phyloP scores from a whole-genome alignment of 92 coral and sea anemone species.

The Actinostola sp. region DNA sequence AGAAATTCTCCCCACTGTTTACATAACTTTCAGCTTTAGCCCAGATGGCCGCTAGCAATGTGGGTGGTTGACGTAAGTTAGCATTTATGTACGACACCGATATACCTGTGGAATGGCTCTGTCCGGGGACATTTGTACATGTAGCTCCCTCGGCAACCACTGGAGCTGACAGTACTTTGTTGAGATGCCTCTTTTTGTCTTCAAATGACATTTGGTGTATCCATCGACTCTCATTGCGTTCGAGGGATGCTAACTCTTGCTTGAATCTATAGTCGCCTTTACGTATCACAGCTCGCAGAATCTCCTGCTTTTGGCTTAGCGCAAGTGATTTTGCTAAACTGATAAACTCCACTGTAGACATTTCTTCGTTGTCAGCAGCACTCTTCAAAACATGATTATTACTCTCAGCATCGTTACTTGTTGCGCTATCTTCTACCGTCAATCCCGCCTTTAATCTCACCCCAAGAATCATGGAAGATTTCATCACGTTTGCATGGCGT shows the following conservation, averaged over 20 bases:
- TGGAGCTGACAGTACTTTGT: slow-evolving; percentile 30
- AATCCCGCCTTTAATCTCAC: slow-evolving; percentile 37
- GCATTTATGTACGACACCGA: slow-evolving; percentile 20
- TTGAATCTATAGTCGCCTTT: slow-evolving; percentile 41
- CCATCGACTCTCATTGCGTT: slow-evolving; percentile 19
- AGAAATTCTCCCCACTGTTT: slow-evolving; percentile 36
- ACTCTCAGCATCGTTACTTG: slow-evolving; percentile 63
- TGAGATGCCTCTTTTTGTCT: slow-evolving; percentile 17
- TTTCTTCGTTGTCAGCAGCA: slow-evolving; percentile 44
- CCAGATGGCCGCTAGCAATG: slow-evolving; percentile 36
- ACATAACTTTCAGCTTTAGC: slow-evolving; percentile 29
- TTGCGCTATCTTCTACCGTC: slow-evolving; percentile 38
- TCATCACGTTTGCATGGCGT: slow-evolving; percentile 29
- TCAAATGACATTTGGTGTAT: slow-evolving; percentile 43
- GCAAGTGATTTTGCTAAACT: slow-evolving; percentile 40
- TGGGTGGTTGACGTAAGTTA: slow-evolving; percentile 28
- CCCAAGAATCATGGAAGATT: slow-evolving; percentile 47
- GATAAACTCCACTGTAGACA: slow-evolving; percentile 58
- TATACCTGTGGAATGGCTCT: too few relatives aligned
- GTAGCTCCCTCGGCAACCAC: background rate
- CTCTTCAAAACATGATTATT: slow-evolving; percentile 52
- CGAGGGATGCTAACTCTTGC: slow-evolving; percentile 4
- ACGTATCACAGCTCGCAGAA: slow-evolving; percentile 35
- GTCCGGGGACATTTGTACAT: background rate
- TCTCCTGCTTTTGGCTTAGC: slow-evolving; percentile 39